phyloP scores from a whole-genome alignment of 2,113 vertebrate genomes.

The Apistogramma diplotaenia region DNA sequence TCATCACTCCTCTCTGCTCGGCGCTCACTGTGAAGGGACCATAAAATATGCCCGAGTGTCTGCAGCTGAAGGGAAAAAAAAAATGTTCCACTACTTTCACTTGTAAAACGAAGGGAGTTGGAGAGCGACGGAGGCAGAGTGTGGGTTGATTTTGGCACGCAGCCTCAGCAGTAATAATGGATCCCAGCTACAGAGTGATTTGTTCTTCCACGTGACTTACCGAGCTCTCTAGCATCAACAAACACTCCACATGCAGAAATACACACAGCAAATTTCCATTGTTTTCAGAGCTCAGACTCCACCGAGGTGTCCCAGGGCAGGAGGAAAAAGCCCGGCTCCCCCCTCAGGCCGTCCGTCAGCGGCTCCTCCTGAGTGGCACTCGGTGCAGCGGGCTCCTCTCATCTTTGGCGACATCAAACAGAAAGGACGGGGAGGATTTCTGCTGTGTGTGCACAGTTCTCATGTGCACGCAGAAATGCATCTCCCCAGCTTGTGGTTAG shows the following conservation, averaged over 20 bases:
- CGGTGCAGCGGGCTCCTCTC: slow-evolving; percentile 22
- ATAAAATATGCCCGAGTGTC: slow-evolving; percentile 58
- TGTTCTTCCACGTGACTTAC: slow-evolving; percentile 70
- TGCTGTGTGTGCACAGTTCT: slow-evolving; percentile 27
- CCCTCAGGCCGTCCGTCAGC: slow-evolving; percentile 39
- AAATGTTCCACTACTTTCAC: slow-evolving; percentile 64
- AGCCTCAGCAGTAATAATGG: slow-evolving; percentile 66
- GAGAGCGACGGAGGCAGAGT: slow-evolving; percentile 31
- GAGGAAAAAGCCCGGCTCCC: slow-evolving; percentile 3
- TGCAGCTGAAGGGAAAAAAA: slow-evolving; percentile 41
- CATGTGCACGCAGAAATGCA: background rate
- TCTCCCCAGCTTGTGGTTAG: slow-evolving; percentile 34
- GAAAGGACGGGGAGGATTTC: slow-evolving; percentile 18
- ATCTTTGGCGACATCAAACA: slow-evolving; percentile 44
- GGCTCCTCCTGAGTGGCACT: slow-evolving; percentile 39
- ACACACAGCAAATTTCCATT: slow-evolving; percentile 44
- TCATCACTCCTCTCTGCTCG: slow-evolving; percentile 35
- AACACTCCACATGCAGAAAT: slow-evolving; percentile 51
- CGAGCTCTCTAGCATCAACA: slow-evolving; percentile 54
- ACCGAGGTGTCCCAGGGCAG: background rate
- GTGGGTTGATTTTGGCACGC: slow-evolving; percentile 68
- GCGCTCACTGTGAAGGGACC: slow-evolving; percentile 37
- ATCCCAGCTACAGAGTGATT: slow-evolving; percentile 71
- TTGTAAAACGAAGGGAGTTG: slow-evolving; percentile 59
- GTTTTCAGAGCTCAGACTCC: slow-evolving; percentile 43